Evolutionary conservation across 2,888 invertebrate species (phyloP).

Genomic region (Euzophera pinguis): DNA sequence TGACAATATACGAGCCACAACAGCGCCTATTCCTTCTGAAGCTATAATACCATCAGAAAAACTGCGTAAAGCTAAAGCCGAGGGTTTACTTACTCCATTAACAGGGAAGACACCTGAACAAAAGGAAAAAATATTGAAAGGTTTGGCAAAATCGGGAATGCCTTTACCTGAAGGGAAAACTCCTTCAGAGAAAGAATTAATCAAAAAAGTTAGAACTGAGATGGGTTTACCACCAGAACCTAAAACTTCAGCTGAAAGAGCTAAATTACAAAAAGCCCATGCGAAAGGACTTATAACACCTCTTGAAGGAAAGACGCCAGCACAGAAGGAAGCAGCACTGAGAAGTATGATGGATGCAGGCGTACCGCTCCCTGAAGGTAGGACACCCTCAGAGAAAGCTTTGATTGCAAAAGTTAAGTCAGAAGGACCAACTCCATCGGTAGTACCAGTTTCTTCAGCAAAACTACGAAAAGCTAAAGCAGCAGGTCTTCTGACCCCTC

Average conservation of each 20-base stretch:
- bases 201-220: conserved; percentile 26
- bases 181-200: conserved; percentile 27
- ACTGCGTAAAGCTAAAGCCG: conserved; percentile 26
- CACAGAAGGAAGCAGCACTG: conserved; percentile 31
- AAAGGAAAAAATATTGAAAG: conserved; percentile 36
- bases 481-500: conserved; percentile 27
- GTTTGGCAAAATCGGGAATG: conserved; percentile 24
- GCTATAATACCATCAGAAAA: conserved; percentile 15
- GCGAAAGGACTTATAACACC: conserved; percentile 29
- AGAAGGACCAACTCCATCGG: conserved; percentile 16
- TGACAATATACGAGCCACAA: conserved; percentile 19
- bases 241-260: conserved; percentile 25
- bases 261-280: conserved; percentile 23
- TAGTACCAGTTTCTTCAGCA: conserved; percentile 21
- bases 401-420: conserved; percentile 20
- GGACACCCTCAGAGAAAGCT: conserved; percentile 25
- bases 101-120: conserved; percentile 33
- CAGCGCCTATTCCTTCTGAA: conserved; percentile 1
- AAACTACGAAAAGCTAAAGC: conserved; percentile 30
- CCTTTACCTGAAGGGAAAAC: conserved; percentile 31
- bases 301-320: conserved; percentile 27
- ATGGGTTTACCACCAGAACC: conserved; percentile 29
- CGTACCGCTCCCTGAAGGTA: conserved; percentile 24
- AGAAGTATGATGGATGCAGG: conserved; percentile 23
- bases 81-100: conserved; percentile 29